Evolutionary conservation across 1,140 invertebrate genomes (phyloP), one percentile per base, ranked within the genome.

Genomic region (Brachionus calyciflorus): DNA sequence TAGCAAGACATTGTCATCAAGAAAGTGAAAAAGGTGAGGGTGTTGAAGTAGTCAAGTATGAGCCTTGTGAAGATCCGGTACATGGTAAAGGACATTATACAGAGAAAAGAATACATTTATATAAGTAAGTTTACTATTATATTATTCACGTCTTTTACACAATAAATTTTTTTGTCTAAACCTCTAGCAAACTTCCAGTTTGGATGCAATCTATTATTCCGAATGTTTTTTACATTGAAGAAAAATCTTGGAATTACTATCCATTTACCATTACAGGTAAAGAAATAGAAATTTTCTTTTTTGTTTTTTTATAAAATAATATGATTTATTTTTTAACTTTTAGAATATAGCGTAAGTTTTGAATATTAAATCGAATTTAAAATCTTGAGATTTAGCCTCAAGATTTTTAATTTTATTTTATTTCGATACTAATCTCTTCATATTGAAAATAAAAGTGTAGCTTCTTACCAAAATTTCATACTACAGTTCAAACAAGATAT

Each of bases 241-340:
- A 95, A 85, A 94, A 93, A 82, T 91, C 93, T 14, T 95, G 92
- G 92, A 96, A 96, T 84, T 94, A 92, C 86, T 96, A 93, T 87
- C 93, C 93, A 51, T 93, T 89, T 82, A 95, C 93, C 37, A 90
- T 92, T 51, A 94, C 93, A 88, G 57, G 48, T 77, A 69, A 68
- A 40, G n/a, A n/a, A n/a, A n/a, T n/a, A n/a, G n/a, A n/a, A n/a
- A n/a, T n/a, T 37, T 46, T 46, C 26, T 63, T n/a, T 26, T 55
- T n/a, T n/a, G n/a, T n/a, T n/a, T n/a, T n/a, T n/a, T 12, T 24
- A 24, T 2, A 30, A 40, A 1, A 53, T 57, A 2, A n/a, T 26
- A 40, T 14, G 19, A 33, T 53, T 4, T n/a, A 17, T 21, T 30
- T n/a, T 14, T 68, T 46, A 12, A 46, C 6, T 69, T 19, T n/a